A percentile compares a stretch with the other conserved stretches of the same genome.
phyloP scores from a whole-genome alignment of 2,113 vertebrate genomes.

The Isurus oxyrinchus region DNA sequence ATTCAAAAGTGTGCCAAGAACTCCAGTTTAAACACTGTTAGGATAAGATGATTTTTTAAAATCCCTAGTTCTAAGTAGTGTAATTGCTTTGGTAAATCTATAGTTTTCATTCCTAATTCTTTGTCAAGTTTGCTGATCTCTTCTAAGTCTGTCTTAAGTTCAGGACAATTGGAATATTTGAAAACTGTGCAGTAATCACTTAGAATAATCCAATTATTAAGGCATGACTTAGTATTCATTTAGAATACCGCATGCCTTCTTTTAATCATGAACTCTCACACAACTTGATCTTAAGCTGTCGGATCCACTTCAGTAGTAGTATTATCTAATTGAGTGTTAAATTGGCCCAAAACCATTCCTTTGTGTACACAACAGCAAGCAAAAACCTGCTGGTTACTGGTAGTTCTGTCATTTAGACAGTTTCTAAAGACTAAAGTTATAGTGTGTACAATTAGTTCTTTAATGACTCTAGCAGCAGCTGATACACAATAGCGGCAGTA shows the following conservation, averaged over 20 bases:
- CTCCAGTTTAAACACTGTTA: not conserved
- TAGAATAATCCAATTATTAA: not conserved
- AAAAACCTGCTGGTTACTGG: not conserved
- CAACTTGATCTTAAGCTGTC: not conserved
- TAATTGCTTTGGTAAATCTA: not conserved
- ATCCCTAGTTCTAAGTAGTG: not conserved
- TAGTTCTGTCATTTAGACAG: not conserved
- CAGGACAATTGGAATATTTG: not conserved
- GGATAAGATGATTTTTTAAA: not conserved
- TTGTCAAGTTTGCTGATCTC: not conserved
- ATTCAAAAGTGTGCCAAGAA: not conserved
- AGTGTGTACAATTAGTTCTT: not conserved
- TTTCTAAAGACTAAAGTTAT: not conserved
- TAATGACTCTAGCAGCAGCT: not conserved
- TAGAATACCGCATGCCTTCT: not conserved
- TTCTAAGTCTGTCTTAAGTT: not conserved
- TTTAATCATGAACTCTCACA: conserved; percentile 8
- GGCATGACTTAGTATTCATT: not conserved
- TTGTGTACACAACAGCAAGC: not conserved
- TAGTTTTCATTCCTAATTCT: not conserved
- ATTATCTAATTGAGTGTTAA: not conserved
- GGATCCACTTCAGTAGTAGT: not conserved
- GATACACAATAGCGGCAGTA: not conserved
- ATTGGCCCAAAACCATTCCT: not conserved
- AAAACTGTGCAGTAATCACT: not conserved